These are phyloP conservation scores for Potorous gilbertii DNA, from an alignment of 2,797 vertebrate species.

Conservation along the genomic window DNA sequence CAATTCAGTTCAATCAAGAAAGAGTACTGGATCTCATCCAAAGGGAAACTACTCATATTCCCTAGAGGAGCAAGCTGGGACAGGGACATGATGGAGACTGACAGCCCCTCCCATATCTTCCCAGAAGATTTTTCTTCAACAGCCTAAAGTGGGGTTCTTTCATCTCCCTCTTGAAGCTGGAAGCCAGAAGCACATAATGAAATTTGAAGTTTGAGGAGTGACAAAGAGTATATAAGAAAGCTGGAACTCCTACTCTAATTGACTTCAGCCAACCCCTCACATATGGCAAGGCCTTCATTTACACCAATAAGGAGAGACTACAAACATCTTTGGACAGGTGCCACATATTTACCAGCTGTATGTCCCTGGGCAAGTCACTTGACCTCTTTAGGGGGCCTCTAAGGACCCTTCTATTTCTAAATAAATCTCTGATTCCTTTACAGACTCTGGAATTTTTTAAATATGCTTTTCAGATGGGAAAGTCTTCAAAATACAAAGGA, in stretches of 20 bases:
- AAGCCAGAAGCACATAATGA: neutral
- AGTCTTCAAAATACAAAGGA: neutral
- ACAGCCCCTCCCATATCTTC: neutral
- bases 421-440: neutral
- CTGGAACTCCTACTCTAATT: no score
- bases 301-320: no score
- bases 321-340: no score
- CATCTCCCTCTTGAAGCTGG: neutral
- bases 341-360: no score
- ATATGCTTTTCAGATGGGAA: neutral
- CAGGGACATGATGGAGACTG: neutral
- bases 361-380: no score
- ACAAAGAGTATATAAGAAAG: no score
- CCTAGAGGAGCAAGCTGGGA: neutral
- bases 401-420: neutral
- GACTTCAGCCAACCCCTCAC: no score
- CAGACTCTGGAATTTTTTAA: neutral
- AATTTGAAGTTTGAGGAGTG: no score
- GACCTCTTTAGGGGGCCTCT: no score
- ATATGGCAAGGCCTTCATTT: no score
- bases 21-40: neutral
- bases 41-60: neutral
- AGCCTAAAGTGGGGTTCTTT: neutral
- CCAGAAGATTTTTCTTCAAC: neutral
- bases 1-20: neutral